These are phyloP conservation scores for Atta colombica DNA, from an alignment of 1,140 invertebrate species.

Conservation along the genomic window DNA sequence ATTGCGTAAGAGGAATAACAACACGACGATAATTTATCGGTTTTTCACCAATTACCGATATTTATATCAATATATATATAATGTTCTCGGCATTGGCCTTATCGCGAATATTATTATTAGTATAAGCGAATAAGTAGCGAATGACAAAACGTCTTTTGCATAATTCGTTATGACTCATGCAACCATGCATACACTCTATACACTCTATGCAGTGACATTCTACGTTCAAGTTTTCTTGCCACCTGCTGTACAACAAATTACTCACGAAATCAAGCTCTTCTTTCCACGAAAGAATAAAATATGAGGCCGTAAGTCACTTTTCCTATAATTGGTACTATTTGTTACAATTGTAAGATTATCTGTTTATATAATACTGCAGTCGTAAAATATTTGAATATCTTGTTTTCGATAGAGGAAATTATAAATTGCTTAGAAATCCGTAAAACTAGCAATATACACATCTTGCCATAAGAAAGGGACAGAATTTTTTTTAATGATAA, in stretches of 20 bases:
- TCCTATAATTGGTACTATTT: not conserved
- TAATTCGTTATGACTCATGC: slow-evolving; percentile 64
- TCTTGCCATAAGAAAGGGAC: not conserved
- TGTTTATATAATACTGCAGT: not conserved
- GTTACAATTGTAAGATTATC: not conserved
- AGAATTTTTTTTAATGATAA: not conserved
- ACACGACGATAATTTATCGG: slow-evolving; percentile 1
- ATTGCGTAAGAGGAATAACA: not conserved
- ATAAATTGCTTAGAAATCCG: not conserved
- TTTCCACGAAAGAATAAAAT: not conserved
- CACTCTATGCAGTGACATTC: not conserved
- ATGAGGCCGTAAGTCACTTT: slow-evolving; percentile 1
- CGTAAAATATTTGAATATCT: not conserved
- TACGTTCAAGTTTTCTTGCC: slow-evolving; percentile 32
- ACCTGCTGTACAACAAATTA: not conserved
- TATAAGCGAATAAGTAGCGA: slow-evolving; percentile 31
- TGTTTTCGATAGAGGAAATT: not conserved
- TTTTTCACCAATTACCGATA: slow-evolving; percentile 4
- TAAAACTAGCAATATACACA: not conserved
- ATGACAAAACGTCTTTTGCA: slow-evolving; percentile 48
- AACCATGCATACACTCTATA: not conserved
- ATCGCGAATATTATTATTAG: slow-evolving; percentile 7
- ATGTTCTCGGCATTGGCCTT: not conserved
- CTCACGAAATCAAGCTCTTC: not conserved
- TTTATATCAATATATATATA: not conserved